Evolutionary conservation across 2,797 vertebrate genomes (phyloP), one percentile per base, ranked within the genome.

Genomic region (Hydrolagus colliei): DNA sequence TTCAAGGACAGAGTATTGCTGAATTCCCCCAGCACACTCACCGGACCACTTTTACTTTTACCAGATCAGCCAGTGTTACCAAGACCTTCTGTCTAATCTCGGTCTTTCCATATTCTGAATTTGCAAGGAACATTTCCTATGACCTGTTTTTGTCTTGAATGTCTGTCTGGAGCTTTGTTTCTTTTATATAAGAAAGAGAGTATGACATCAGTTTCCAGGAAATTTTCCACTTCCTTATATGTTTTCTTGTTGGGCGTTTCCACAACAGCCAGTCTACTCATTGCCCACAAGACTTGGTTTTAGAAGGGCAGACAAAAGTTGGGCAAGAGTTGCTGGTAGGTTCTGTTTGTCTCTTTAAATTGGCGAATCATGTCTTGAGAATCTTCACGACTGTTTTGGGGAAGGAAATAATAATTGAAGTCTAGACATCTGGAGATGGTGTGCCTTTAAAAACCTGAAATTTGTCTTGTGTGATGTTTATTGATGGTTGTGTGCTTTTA

Each of bases 171-270:
- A 27, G 14, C 16, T 67, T 74, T 86, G 72, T 41, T 86, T 73
- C 22, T 73, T 22, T 73, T 61, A 73, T 74, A 13, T 73, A 73
- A 32, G 76, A 62, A 4, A 12, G 59, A 62, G 18, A 14, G 61
- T 65, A 86, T 77, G 85, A 77, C 72, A 73, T 86, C 73, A 67
- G 77, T 74, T 16, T 0, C 14, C 27, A 74, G 85, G 85, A 86
- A 86, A 62, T 74, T 62, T n/a, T 22, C 52, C 59, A 61, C 41
- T 86, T 59, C 72, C 18, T 27, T 32, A 8, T 71, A 59, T 62
- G 73, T 67, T 65, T 41, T 12, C 13, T 62, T 62, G 18, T 86
- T 6, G 61, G 77, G 77, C 27, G 62, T 65, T 80, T 80, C 77
- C 77, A 80, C n/a, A 65, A 79, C 22, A 77, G 75, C 61, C 20